Evolutionary conservation across 2,113 vertebrate species (phyloP), one percentile per base, ranked within the genome.

Genomic region (Aptenodytes patagonicus): DNA sequence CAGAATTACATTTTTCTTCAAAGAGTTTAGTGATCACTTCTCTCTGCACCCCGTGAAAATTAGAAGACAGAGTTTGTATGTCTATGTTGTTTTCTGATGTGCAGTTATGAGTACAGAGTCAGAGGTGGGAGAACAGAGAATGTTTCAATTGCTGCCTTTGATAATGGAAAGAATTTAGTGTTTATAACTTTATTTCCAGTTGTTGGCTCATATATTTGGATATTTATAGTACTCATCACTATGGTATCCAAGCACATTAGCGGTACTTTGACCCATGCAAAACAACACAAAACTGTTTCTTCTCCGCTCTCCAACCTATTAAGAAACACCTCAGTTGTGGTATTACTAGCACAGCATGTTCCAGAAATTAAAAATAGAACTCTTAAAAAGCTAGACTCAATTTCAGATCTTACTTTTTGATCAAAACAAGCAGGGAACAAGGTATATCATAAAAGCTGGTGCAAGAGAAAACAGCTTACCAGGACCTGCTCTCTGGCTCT

Each of bases 131-230:
- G 10, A 87, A 20, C 36, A 76, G 42, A 57, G 54, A 90, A 87
- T 17, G 34, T 64, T 95, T 87, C 68, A 87, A 64, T 17, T 46
- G 44, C 72, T 89, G 65, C 44, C 57, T 86, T 93, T 72, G 64
- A 92, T 60, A 87, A 84, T 36, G 76, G 90, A 95, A 96, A 95
- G 83, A 97, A 92, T 95, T 89, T 25, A 49, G 49, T 84, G 90
- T 91, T 97, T 93, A 93, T 52, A 76, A 57, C 61, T 87, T 95
- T 89, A 95, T 92, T 95, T 90, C 60, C 86, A 96, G 80, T 79
- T 93, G 85, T 49, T 94, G 87, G 75, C 68, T 95, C 40, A 66
- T 42, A 22, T 46, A 77, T 70, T 93, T 87, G 55, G 83, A 31
- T 96, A 95, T 95, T 97, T 97, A 90, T 77, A 88, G 95, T 68